Conservation (phyloP, 2,888 invertebrate genomes). For the Tromatobia lineatoria region DNA sequence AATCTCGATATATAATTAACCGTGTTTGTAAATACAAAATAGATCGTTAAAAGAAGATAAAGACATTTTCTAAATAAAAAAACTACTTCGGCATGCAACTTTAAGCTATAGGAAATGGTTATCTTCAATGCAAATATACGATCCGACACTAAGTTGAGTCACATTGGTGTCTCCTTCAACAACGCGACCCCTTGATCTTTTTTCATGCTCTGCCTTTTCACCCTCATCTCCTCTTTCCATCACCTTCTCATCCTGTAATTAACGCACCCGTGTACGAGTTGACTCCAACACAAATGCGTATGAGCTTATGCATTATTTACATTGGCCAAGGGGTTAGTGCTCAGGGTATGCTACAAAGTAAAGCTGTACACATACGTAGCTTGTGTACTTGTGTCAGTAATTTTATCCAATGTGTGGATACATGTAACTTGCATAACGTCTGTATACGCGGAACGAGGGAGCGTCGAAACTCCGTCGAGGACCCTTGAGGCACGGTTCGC, state of each 20-base stretch:
- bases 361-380: background rate
- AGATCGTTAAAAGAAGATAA: no score
- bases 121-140: background rate
- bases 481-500: slow-evolving; percentile 59
- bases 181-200: slow-evolving; percentile 20
- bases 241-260: slow-evolving; percentile 37
- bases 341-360: slow-evolving; percentile 22
- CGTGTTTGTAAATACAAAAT: no score
- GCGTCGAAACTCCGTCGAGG: slow-evolving; percentile 58
- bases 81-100: no score
- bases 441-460: slow-evolving; percentile 43
- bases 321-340: slow-evolving; percentile 41
- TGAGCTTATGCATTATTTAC: slow-evolving; percentile 48
- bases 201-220: slow-evolving; percentile 27
- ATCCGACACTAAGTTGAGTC: background rate
- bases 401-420: slow-evolving; percentile 37
- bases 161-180: slow-evolving; percentile 4
- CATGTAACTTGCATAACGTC: slow-evolving; percentile 28
- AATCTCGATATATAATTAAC: no score
- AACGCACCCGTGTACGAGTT: slow-evolving; percentile 14
- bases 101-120: background rate
- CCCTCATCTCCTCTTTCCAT: slow-evolving; percentile 32
- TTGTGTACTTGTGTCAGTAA: background rate
- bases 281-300: background rate
- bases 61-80: no score